Evolutionary conservation across 2,888 invertebrate genomes (phyloP).

Genomic region (Drosophila nigritarsus): DNA sequence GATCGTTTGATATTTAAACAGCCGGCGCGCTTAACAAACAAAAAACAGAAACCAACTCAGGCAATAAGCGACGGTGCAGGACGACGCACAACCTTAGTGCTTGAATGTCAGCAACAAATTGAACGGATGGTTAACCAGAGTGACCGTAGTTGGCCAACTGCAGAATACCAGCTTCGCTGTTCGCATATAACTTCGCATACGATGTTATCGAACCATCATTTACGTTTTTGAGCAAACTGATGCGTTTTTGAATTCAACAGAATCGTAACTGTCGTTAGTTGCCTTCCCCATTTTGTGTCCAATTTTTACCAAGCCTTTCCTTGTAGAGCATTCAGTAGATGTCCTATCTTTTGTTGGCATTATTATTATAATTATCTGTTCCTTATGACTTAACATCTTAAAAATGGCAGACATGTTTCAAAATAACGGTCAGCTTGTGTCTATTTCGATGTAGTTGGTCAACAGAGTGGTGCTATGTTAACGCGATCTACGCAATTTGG

Average conservation of each 20-base stretch:
- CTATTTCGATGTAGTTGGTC: not conserved
- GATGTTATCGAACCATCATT: not conserved
- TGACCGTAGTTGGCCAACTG: conserved; percentile 18
- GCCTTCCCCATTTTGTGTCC: not conserved
- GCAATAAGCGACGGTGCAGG: not conserved
- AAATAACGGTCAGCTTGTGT: not conserved
- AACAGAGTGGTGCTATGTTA: not conserved
- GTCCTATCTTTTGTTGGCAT: not conserved
- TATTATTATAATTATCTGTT: not conserved
- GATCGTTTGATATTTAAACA: conserved; percentile 44
- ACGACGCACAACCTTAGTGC: conserved; percentile 16
- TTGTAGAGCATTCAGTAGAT: not conserved
- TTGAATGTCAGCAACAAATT: conserved; percentile 48
- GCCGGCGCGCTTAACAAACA: conserved; percentile 45
- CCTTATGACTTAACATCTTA: not conserved
- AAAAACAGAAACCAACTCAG: not conserved
- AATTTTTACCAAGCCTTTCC: not conserved
- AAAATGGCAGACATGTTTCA: not conserved
- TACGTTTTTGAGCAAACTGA: not conserved
- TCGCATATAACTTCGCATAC: conserved; percentile 7
- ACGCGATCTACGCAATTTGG: not conserved
- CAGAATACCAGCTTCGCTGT: conserved; percentile 11
- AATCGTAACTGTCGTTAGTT: not conserved
- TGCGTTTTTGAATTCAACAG: not conserved
- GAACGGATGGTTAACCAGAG: conserved; percentile 16